Conservation (phyloP, 2,113 vertebrate genomes). For the Lutjanus erythropterus region DNA sequence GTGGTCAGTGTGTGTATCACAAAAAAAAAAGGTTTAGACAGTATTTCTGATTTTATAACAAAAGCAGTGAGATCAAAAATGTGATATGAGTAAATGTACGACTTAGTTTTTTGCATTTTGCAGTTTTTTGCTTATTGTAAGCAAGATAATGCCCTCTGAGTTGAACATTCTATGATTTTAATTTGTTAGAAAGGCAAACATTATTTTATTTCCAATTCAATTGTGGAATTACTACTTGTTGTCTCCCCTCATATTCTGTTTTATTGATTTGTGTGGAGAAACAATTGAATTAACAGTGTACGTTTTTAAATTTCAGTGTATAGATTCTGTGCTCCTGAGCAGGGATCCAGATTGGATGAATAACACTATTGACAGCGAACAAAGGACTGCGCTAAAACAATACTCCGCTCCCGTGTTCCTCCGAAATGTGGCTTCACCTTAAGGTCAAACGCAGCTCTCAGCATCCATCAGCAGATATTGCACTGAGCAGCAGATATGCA, state of each 20-base stretch:
- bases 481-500: slow-evolving; percentile 51
- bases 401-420: background rate
- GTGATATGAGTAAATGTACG: no score
- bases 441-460: background rate
- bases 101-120: no score
- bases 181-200: no score
- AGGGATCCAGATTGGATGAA: background rate
- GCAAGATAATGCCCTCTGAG: no score
- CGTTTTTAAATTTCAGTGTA: background rate
- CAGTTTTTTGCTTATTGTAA: no score
- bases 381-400: background rate
- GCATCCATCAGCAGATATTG: slow-evolving; percentile 47
- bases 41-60: no score
- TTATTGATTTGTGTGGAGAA: no score
- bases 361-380: background rate
- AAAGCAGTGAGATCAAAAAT: no score
- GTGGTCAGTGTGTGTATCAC: no score
- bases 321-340: background rate
- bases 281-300: background rate
- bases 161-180: no score
- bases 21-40: no score
- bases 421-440: background rate
- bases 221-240: background rate
- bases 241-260: background rate
- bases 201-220: background rate